These are phyloP conservation scores for Chondrosia reniformis DNA, from an alignment of 37 sponge, comb jelly and placozoan species.

Conservation along the genomic window DNA sequence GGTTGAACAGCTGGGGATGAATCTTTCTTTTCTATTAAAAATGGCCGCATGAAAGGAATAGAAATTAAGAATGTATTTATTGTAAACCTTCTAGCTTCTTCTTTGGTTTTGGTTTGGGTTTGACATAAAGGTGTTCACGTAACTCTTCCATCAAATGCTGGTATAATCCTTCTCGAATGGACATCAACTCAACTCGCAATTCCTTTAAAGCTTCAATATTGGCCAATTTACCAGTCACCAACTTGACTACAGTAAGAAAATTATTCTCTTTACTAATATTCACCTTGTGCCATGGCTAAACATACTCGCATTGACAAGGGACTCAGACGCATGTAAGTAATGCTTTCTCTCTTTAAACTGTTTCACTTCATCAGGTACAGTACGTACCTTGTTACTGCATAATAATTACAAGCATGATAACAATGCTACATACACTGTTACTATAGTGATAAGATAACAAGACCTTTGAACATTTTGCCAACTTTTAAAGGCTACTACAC, in stretches of 20 bases:
- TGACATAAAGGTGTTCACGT: constrained; percentile 68
- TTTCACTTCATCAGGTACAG: constrained; percentile 55
- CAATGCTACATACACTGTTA: neutral
- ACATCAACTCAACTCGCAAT: constrained; percentile 49
- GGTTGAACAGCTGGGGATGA: neutral
- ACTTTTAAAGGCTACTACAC: neutral
- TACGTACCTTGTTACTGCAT: constrained; percentile 60
- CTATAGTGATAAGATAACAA: neutral
- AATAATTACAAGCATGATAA: neutral
- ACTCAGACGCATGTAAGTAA: constrained; percentile 79
- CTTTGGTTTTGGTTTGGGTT: constrained; percentile 33
- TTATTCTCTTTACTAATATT: no score
- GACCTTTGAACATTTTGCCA: neutral
- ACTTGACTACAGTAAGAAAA: constrained; percentile 33
- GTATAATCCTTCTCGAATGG: constrained; percentile 58
- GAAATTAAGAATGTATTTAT: neutral
- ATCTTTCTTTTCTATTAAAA: neutral
- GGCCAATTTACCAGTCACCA: constrained; percentile 52
- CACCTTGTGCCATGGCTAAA: neutral
- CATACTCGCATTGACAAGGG: constrained; percentile 51
- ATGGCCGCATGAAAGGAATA: neutral
- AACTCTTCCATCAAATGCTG: constrained; percentile 77
- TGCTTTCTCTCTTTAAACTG: constrained; percentile 47
- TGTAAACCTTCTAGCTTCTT: neutral
- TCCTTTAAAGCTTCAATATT: constrained; percentile 74